phyloP scores from a whole-genome alignment of 2,113 vertebrate species.

The Python bivittatus region DNA sequence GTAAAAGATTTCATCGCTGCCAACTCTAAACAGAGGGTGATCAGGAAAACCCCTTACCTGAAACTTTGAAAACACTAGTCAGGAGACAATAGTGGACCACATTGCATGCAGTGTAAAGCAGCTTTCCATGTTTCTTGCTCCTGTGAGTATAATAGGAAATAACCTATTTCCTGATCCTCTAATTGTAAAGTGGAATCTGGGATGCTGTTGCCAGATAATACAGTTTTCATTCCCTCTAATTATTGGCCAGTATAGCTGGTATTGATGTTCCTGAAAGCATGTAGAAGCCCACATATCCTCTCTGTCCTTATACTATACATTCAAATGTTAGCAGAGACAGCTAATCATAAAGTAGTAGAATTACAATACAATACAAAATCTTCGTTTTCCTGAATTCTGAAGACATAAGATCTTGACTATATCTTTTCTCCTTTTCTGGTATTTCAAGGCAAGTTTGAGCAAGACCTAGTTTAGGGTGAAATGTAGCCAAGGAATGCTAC shows the following conservation, averaged over 20 bases:
- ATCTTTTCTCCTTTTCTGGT: not conserved
- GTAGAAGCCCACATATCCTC: too few species aligned
- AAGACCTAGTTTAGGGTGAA: not conserved
- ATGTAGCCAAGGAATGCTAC: not conserved
- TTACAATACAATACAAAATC: too few species aligned
- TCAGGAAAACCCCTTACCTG: not conserved
- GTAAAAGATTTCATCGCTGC: not conserved
- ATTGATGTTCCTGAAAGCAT: not conserved
- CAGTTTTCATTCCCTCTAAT: too few species aligned
- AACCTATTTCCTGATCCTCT: too few species aligned
- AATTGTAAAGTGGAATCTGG: not conserved
- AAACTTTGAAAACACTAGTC: not conserved
- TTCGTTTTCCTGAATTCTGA: not conserved
- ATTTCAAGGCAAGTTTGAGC: conserved; percentile 2
- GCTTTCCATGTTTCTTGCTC: not conserved
- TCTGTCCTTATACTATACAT: not conserved
- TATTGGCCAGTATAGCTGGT: not conserved
- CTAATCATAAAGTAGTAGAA: not conserved
- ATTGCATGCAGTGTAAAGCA: not conserved
- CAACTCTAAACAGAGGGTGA: not conserved
- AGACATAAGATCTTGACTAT: not conserved
- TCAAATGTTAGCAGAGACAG: too few species aligned
- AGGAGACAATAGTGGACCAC: not conserved
- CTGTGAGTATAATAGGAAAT: not conserved
- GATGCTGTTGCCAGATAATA: not conserved